A percentile compares a stretch with the other conserved stretches of the same genome.
Evolutionary conservation across 2,888 invertebrate species (phyloP).

Genomic region (Ormyrus rosae): DNA sequence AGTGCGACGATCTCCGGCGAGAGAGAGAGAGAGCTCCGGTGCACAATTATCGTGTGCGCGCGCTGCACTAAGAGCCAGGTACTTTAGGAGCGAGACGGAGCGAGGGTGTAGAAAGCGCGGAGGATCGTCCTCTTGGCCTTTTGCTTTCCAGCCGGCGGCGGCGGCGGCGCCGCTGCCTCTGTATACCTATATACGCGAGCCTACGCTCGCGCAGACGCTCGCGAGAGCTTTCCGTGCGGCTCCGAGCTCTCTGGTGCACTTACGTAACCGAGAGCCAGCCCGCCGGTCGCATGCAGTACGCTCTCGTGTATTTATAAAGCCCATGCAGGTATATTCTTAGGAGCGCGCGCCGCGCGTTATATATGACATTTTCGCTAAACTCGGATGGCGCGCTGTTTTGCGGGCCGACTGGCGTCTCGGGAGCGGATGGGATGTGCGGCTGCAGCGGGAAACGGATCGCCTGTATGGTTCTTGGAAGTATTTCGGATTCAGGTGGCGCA

Average conservation of each 20-base stretch:
- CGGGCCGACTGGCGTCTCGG: background rate
- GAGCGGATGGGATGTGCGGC: too few species aligned
- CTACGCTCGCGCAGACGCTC: background rate
- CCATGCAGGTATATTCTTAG: background rate
- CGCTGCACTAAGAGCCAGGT: background rate
- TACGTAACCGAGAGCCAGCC: conserved; percentile 39
- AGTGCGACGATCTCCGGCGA: conserved; percentile 25
- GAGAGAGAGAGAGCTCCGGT: conserved; percentile 12
- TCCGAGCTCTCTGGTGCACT: background rate
- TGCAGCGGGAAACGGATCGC: too few species aligned
- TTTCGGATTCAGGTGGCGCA: too few species aligned
- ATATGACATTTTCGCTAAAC: conserved; percentile 13
- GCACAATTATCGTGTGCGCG: conserved; percentile 47
- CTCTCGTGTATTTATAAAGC: background rate
- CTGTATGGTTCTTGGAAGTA: too few species aligned
- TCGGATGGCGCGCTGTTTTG: too few species aligned
- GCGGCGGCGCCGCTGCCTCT: too few species aligned
- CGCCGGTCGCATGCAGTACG: background rate
- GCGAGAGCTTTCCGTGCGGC: conserved; percentile 1
- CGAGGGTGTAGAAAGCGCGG: conserved; percentile 74
- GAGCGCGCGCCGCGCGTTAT: background rate
- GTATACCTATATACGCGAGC: too few species aligned
- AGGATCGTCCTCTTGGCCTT: conserved; percentile 74
- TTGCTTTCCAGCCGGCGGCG: conserved; percentile 68
- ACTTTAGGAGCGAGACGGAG: conserved; percentile 55